Conservation (phyloP, 2,113 vertebrate species). For the Glareola pratincola region DNA sequence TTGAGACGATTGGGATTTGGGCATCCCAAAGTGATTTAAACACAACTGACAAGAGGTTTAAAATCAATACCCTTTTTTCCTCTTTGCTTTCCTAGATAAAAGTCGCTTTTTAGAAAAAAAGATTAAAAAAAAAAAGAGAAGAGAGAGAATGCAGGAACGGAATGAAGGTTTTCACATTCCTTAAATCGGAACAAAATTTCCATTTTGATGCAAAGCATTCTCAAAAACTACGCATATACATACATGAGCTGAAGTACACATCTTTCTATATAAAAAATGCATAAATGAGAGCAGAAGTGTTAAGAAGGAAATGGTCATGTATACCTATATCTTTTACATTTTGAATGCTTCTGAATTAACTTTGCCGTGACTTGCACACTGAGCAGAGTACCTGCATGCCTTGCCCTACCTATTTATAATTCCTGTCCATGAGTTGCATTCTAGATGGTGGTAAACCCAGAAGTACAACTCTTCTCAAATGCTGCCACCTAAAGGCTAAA, state of each 20-base stretch:
- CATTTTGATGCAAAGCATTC: background rate
- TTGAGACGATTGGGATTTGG: background rate
- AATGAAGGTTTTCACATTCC: background rate
- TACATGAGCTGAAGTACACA: background rate
- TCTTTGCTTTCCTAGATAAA: background rate
- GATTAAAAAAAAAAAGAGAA: too few species aligned
- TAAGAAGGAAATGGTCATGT: background rate
- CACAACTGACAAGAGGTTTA: background rate
- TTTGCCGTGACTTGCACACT: background rate
- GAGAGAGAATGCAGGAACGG: background rate
- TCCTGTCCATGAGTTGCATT: background rate
- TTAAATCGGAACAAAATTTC: background rate
- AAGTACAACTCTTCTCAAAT: conserved; percentile 68
- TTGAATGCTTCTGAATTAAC: background rate
- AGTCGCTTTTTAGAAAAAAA: background rate
- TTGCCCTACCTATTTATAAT: background rate
- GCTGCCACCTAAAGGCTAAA: conserved; percentile 74
- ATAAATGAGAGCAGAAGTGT: background rate
- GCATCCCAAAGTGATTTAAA: background rate
- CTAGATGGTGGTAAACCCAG: background rate
- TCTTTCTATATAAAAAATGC: background rate
- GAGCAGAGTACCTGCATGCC: background rate
- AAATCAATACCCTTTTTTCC: background rate
- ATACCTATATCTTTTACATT: background rate
- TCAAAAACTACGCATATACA: background rate